Evolutionary conservation across 2,113 vertebrate genomes (phyloP).

Genomic region (Haliaeetus leucogaster): DNA sequence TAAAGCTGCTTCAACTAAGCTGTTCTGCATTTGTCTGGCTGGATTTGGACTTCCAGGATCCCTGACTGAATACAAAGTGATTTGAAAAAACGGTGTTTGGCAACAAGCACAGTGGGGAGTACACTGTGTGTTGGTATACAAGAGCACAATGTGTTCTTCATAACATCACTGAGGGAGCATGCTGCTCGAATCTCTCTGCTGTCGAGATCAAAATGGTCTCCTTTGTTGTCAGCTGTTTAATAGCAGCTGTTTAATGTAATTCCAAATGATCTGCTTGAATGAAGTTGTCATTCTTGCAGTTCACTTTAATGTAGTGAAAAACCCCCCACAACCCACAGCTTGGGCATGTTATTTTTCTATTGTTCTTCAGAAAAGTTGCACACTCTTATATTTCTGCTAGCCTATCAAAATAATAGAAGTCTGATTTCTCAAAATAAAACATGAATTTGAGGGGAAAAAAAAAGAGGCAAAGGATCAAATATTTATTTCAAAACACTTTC

Average conservation of each 20-base stretch:
- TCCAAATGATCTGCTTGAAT: constrained; percentile 76
- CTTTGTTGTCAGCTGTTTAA: constrained; percentile 73
- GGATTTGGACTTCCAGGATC: constrained; percentile 75
- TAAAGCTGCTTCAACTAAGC: constrained; percentile 78
- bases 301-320: constrained; percentile 68
- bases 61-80: constrained; percentile 74
- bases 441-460: not conserved
- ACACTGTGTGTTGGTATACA: constrained; percentile 69
- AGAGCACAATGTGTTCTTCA: constrained; percentile 69
- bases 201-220: constrained; percentile 67
- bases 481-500: not conserved
- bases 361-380: constrained; percentile 32
- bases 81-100: constrained; percentile 75
- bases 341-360: not conserved
- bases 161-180: constrained; percentile 56
- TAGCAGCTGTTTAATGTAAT: constrained; percentile 78
- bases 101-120: constrained; percentile 74
- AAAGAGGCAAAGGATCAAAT: not conserved
- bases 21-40: constrained; percentile 77
- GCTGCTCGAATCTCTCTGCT: constrained; percentile 52
- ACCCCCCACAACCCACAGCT: not conserved
- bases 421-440: not conserved
- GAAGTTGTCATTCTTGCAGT: constrained; percentile 74
- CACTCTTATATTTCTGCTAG: not conserved
- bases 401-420: not conserved